phyloP scores from a whole-genome alignment of 2,888 invertebrate genomes.

The Agriopis marginaria region DNA sequence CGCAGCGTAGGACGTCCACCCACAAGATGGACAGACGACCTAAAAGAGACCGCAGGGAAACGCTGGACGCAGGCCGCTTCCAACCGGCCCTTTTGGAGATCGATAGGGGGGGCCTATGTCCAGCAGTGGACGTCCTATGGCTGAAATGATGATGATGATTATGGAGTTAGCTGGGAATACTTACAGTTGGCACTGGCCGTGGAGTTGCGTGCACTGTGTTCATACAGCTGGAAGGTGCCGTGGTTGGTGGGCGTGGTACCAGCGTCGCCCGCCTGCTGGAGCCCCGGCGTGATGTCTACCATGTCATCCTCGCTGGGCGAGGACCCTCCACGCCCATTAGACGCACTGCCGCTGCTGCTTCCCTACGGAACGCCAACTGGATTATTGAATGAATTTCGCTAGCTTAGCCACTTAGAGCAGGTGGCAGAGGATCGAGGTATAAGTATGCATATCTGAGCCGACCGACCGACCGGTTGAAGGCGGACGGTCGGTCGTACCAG shows the following conservation, averaged over 20 bases:
- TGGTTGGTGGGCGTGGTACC: constrained; percentile 73
- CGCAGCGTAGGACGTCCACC: too few relatives aligned
- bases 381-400: not conserved
- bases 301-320: constrained; percentile 70
- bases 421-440: not conserved
- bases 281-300: constrained; percentile 73
- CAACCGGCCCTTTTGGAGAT: too few relatives aligned
- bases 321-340: constrained; percentile 63
- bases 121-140: too few relatives aligned
- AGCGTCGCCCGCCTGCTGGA: constrained; percentile 62
- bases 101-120: too few relatives aligned
- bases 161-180: constrained; percentile 41
- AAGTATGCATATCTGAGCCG: not conserved
- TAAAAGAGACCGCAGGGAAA: too few relatives aligned
- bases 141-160: too few relatives aligned
- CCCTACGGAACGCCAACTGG: not conserved
- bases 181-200: constrained; percentile 71
- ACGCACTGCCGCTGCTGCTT: constrained; percentile 44
- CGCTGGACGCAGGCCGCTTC: too few relatives aligned
- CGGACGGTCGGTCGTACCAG: not conserved
- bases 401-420: not conserved
- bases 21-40: too few relatives aligned
- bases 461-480: not conserved
- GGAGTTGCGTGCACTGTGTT: constrained; percentile 67
- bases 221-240: constrained; percentile 80